Conservation (phyloP, 2,797 vertebrate species). For the Microchirus variegatus region DNA sequence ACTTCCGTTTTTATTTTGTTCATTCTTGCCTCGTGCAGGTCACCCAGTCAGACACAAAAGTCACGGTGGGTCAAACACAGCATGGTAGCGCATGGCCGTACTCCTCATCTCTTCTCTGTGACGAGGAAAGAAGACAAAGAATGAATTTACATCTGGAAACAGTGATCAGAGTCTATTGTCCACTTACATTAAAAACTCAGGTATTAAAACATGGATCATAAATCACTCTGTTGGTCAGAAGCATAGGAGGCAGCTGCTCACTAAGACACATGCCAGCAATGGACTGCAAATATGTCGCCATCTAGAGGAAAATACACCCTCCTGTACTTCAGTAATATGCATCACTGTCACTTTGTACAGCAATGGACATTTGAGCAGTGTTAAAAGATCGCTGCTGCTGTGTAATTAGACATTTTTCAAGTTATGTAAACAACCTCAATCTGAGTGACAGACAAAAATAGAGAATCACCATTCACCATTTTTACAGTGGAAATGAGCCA, state of each 20-base stretch:
- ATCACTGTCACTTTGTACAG: not conserved
- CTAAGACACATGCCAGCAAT: not conserved
- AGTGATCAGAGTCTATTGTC: too few species aligned
- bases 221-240: not conserved
- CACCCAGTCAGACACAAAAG: conserved; percentile 16
- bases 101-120: conserved; percentile 8
- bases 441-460: too few species aligned
- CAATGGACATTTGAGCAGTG: not conserved
- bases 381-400: too few species aligned
- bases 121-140: not conserved
- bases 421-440: too few species aligned
- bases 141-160: not conserved
- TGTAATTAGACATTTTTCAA: too few species aligned
- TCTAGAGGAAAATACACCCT: conserved; percentile 41
- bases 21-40: not conserved
- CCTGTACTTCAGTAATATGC: not conserved
- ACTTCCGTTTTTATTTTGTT: not conserved
- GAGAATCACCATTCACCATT: too few species aligned
- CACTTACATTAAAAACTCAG: too few species aligned
- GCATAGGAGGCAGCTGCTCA: conserved; percentile 7
- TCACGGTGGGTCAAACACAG: conserved; percentile 43
- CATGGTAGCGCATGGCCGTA: not conserved
- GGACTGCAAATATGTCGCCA: conserved; percentile 39
- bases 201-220: not conserved
- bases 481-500: too few species aligned